Base-by-base conservation (phyloP, 2,797 vertebrate genomes). In the Gymnocypris eckloni region DNA sequence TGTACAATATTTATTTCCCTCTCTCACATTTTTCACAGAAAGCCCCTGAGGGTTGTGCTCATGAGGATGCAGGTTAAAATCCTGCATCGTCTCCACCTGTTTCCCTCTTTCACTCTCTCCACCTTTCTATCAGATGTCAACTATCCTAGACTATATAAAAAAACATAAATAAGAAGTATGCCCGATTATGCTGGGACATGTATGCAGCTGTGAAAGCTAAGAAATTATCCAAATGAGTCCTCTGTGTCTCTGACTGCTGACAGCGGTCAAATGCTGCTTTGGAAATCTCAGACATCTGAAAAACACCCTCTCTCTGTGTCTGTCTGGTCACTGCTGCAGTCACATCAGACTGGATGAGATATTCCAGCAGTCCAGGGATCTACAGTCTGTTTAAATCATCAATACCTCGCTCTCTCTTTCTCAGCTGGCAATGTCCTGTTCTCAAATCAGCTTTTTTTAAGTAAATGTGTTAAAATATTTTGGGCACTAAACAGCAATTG, bases 171-270 rank as follows among this genome's bases (percentile, higher is more conserved):
- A 28, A 80, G 16, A 45, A 80, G 48, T 6, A 25, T 20, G 39
- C 11, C 59, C 33, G 41, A 80, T 20, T 48, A 48, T 66, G 56
- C 16, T 66, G 16, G 33, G 50, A 50, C 64, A 37, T 66, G 28
- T 41, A 50, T 41, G 45, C 82, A 83, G 72, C 72, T 83, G 72
- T 72, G 78, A 84, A 77, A 84, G 33, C 82, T 43, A 77, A 78
- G 82, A 76, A 81, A 84, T 67, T 43, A 20, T 67, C 59, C 45
- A 84, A 77, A 84, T 78, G 61, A 78, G 59, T 84, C 82, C 73
- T 84, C 13, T 56, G 82, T 39, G 73, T 61, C 59, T 84, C 37
- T 15, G 73, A 78, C 15, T 70, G 50, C 75, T 52, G 73, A 84
- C 37, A 43, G n/a, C 75, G 70, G 64, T 75, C 73, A 84, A 84